These are phyloP conservation scores for Rhynchonema sp. DNA, from an alignment of 2,888 invertebrate genomes.

Conservation along the genomic window DNA sequence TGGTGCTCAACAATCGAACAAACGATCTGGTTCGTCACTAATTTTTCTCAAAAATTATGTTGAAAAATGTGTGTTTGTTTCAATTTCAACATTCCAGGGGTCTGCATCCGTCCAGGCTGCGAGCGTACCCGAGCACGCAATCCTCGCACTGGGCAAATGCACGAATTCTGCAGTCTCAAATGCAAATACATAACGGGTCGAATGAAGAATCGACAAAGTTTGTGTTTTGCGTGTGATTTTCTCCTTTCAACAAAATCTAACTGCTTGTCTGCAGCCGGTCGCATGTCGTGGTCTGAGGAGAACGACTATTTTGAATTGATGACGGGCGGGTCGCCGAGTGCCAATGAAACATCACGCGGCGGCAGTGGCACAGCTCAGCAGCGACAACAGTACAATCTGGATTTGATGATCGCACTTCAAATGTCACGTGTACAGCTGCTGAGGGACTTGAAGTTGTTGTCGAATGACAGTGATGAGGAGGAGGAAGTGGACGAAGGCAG, in stretches of 20 bases:
- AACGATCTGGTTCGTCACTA: neutral
- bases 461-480: neutral
- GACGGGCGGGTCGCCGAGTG: neutral
- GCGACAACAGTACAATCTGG: constrained; percentile 39
- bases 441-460: constrained; percentile 34
- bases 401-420: constrained; percentile 45
- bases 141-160: constrained; percentile 35
- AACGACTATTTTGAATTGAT: neutral
- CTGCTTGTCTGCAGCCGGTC: neutral
- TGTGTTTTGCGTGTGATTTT: neutral
- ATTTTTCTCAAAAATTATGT: neutral
- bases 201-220: no score
- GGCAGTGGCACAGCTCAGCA: neutral
- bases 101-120: constrained; percentile 33
- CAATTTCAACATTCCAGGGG: neutral
- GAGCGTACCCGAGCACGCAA: constrained; percentile 33
- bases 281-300: neutral
- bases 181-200: no score
- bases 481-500: neutral
- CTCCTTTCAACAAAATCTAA: neutral
- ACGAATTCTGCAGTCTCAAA: constrained; percentile 40
- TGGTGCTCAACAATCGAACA: neutral
- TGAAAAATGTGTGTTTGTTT: neutral
- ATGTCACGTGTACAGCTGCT: constrained; percentile 49
- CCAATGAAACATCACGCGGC: neutral